Base-by-base conservation (phyloP, 2,888 invertebrate genomes). In the Thyatira batis region DNA sequence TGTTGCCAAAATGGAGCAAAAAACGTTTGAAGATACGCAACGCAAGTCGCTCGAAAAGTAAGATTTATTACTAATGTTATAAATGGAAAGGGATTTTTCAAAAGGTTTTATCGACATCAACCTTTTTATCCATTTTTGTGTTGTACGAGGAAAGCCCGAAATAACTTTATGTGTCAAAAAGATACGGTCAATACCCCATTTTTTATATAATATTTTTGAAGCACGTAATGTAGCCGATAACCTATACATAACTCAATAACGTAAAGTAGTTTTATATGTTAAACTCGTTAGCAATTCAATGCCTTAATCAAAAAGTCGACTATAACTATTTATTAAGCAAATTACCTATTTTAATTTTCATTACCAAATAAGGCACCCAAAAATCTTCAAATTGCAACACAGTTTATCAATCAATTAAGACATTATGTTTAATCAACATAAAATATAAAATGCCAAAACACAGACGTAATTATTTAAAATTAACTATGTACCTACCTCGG, bases 1-100 rank as follows among this genome's bases (percentile, higher is more conserved):
- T 63, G 52, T 53, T 57, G 63, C 59, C 30, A 43, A 54, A 60
- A 61, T 63, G 63, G 54, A 62, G 56, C 63, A 54, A 58, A 58
- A 55, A 60, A 67, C 58, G 44, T 39, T 28, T 17, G 39, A 20
- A 13, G 49, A 52, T 58, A 52, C 50, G 54, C 63, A 55, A 60
- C 45, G 61, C 62, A 49, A 52, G 61, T 62, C 64, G 13, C 46
- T 54, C 55, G 48, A 54, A 67, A 65, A 63, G 57, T 51, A 61
- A 73, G 69, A 80, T 80, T 76, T 76, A 74, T 72, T 57, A 65
- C 60, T 63, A 43, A 52, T 45, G 54, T 70, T 69, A 73, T 73
- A 69, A 73, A 78, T 75, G 67, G 58, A 63, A 71, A 50, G 51
- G 52, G 53, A 65, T 57, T 46, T 61, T 61, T 39, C 56, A 49